Evolutionary conservation across 2,888 invertebrate species (phyloP).

Genomic region (Panopea generosa): DNA sequence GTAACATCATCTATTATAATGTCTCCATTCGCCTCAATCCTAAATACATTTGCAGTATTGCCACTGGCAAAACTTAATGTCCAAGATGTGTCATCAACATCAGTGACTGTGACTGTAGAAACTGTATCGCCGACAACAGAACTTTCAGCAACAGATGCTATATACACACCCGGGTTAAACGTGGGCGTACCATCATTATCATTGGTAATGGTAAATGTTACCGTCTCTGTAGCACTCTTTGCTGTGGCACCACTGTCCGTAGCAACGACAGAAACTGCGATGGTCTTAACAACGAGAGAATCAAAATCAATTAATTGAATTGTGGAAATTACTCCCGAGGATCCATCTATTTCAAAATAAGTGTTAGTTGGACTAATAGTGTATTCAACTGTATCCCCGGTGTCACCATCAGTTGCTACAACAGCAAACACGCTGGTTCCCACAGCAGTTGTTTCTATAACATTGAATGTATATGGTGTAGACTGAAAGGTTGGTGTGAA

Average conservation of each 20-base stretch:
- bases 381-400: constrained; percentile 67
- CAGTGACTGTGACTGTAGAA: constrained; percentile 48
- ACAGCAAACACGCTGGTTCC: constrained; percentile 49
- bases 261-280: constrained; percentile 66
- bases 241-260: constrained; percentile 60
- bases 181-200: constrained; percentile 97
- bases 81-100: constrained; percentile 60
- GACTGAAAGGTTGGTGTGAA: constrained; percentile 59
- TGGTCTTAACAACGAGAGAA: constrained; percentile 66
- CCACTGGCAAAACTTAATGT: constrained; percentile 47
- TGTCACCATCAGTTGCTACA: constrained; percentile 61
- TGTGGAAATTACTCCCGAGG: constrained; percentile 66
- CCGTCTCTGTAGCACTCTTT: constrained; percentile 86
- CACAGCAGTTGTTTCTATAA: constrained; percentile 64
- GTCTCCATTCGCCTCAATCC: constrained; percentile 61
- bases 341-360: constrained; percentile 70
- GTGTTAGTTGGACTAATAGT: constrained; percentile 63
- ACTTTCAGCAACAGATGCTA: constrained; percentile 95
- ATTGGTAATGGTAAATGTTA: constrained; percentile 97
- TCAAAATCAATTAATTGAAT: constrained; percentile 67
- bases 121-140: constrained; percentile 86
- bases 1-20: constrained; percentile 66
- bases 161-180: constrained; percentile 96
- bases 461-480: constrained; percentile 58
- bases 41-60: constrained; percentile 58